Evolutionary conservation across 2,888 invertebrate genomes (phyloP).

Genomic region (Eubasilissa splendida): DNA sequence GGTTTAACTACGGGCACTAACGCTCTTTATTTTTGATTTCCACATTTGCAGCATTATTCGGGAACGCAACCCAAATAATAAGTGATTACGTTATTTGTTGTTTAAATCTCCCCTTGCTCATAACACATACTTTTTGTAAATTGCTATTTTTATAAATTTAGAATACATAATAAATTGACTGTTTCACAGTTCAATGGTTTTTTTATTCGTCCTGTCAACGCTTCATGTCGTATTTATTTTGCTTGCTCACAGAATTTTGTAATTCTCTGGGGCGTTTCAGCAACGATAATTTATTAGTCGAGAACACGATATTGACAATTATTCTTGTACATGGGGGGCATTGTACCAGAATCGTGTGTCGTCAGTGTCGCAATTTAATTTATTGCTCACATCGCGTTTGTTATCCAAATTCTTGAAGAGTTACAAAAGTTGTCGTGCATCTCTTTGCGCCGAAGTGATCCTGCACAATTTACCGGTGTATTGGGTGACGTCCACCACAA

Average conservation of each 20-base stretch:
- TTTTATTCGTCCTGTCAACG: no score
- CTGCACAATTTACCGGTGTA: neutral
- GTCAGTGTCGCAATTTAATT: slow-evolving; percentile 28
- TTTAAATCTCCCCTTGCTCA: no score
- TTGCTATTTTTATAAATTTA: no score
- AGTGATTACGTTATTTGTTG: no score
- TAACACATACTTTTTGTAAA: no score
- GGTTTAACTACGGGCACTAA: no score
- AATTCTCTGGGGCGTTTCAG: slow-evolving; percentile 25
- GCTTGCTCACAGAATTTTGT: neutral
- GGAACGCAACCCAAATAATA: no score
- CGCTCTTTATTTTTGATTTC: no score
- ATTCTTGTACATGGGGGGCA: neutral
- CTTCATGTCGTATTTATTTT: no score
- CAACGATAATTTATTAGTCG: slow-evolving; percentile 26
- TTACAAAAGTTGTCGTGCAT: neutral
- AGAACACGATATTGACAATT: slow-evolving; percentile 30
- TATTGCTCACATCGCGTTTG: slow-evolving; percentile 23
- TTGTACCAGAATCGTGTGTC: slow-evolving; percentile 25
- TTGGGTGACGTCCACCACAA: neutral
- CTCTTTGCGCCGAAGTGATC: neutral
- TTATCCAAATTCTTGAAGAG: neutral
- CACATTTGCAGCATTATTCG: no score
- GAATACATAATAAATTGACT: no score
- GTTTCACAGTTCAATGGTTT: no score